Percentiles rank a stretch among this genome's conserved stretches.
Conservation (phyloP, 2,888 invertebrate genomes). For the Argyresthia albistria region DNA sequence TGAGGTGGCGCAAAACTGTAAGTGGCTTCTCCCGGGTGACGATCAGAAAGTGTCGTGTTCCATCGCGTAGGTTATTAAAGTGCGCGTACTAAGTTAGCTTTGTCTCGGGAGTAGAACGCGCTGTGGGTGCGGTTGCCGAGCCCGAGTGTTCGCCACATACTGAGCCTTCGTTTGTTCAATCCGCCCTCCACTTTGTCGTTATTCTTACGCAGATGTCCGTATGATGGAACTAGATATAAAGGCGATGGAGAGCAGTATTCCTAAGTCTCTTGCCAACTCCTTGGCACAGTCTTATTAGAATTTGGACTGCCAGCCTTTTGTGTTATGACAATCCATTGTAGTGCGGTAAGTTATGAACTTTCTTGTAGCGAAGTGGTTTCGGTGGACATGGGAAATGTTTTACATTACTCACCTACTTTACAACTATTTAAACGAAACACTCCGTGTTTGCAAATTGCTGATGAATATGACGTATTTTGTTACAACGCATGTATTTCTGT, state of each 20-base stretch:
- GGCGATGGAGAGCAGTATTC: conserved; percentile 9
- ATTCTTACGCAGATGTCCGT: conserved; percentile 66
- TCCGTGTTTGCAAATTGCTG: no score
- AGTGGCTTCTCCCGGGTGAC: no score
- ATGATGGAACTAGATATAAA: conserved; percentile 42
- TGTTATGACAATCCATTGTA: no score
- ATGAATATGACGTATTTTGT: no score
- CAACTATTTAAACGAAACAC: no score
- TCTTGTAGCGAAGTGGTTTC: no score
- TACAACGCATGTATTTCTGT: no score
- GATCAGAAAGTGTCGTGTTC: no score
- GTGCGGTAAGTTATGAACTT: no score
- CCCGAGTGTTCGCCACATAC: conserved; percentile 52
- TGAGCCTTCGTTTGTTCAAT: conserved; percentile 54
- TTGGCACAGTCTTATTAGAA: background rate
- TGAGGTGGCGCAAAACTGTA: background rate
- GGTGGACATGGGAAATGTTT: no score
- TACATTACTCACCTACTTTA: no score
- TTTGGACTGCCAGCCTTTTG: no score
- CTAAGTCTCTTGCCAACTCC: background rate
- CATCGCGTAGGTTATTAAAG: conserved; percentile 11
- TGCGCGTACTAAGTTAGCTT: conserved; percentile 38
- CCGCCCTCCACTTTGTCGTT: conserved; percentile 50
- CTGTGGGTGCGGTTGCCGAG: conserved; percentile 24
- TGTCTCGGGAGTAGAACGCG: conserved; percentile 16